phyloP scores from a whole-genome alignment of 2,113 vertebrate species.

The Tachysurus fulvidraco region DNA sequence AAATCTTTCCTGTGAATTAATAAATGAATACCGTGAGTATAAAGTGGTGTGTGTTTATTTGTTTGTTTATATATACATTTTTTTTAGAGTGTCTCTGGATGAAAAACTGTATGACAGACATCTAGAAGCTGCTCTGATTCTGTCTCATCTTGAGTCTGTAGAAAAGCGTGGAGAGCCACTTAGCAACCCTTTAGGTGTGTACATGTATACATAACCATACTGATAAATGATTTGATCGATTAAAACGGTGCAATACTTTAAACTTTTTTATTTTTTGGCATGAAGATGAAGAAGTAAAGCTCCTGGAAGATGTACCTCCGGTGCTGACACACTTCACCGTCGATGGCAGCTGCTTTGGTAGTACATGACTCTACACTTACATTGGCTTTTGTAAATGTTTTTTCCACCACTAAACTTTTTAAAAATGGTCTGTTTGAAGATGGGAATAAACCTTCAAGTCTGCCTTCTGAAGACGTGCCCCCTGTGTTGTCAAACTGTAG shows the following conservation, averaged over 20 bases:
- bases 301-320: conserved; percentile 27
- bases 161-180: conserved; percentile 12
- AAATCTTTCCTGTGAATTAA: background rate
- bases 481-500: conserved; percentile 79
- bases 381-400: background rate
- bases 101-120: conserved; percentile 81
- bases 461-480: conserved; percentile 14
- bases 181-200: conserved; percentile 50
- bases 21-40: too few species aligned
- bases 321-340: conserved; percentile 80
- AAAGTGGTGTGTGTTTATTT: too few species aligned
- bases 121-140: conserved; percentile 84
- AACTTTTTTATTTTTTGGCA: background rate
- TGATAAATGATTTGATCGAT: background rate
- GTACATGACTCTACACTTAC: background rate
- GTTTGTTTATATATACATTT: background rate
- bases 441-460: conserved; percentile 24
- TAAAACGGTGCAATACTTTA: background rate
- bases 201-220: background rate
- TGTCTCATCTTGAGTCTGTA: conserved; percentile 69
- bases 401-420: background rate
- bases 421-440: background rate
- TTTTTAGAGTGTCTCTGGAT: conserved; percentile 77
- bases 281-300: conserved; percentile 9
- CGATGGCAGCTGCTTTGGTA: conserved; percentile 73